Base-by-base conservation (phyloP, 2,797 vertebrate species). In the Falco novaeseelandiae region DNA sequence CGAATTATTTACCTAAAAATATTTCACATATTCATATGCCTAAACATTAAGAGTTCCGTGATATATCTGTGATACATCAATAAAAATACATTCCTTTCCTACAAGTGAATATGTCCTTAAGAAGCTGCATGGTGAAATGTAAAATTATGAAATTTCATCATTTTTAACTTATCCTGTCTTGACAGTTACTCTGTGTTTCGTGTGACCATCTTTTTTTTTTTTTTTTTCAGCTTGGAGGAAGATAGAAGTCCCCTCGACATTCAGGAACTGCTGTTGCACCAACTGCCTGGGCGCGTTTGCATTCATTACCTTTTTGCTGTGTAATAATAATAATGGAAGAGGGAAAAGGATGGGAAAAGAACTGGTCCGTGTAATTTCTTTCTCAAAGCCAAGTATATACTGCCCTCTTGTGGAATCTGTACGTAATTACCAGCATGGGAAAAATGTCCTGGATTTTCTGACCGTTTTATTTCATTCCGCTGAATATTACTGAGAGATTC, bases 321-420 rank as follows among this genome's bases (percentile, higher is more conserved):
- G 34, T 79, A 97, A 87, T 80, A 83, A 90, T 54, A 79, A 90
- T 54, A 79, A 49, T 18, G 40, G 36, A 44, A 61, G 83, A 49
- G 7, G 38, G 14, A n/a, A 83, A 87, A 83, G 14, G 48, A 58
- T 40, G 18, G 65, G n/a, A 59, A 61, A 90, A 67, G 32, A 78
- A 23, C 40, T 48, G 20, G 6, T 40, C 40, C 11, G 0, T 18
- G 52, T n/a, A 0, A 6, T 12, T 71, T 46, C 52, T 61, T 77
- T 63, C 76, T 94, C 71, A 97, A 97, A 97, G 71, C 18, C 92
- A 78, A 83, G 95, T 77, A 32, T 92, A 83, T 97, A 49, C 97
- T 98, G 92, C 96, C 79, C 98, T 98, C 98, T 97, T 91, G 96
- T 98, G 98, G 97, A 92, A 21, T 4, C 10, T 12, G 12, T 15